Percentiles rank a stretch among this genome's conserved stretches.
Evolutionary conservation across 1,140 invertebrate genomes (phyloP).

Genomic region (Phymorhynchus buccinoides): DNA sequence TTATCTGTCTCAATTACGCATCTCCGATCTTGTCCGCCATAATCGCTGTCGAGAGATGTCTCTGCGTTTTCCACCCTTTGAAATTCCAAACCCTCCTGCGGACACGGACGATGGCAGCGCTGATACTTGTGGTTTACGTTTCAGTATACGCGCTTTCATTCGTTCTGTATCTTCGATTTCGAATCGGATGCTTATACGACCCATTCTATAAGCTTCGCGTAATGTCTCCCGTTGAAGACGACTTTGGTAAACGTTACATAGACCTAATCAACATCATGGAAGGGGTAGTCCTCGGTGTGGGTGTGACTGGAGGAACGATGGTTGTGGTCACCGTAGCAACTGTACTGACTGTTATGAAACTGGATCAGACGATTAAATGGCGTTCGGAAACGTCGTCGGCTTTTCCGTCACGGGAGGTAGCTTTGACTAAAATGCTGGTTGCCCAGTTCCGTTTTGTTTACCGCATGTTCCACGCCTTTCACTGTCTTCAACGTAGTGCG

Average conservation of each 20-base stretch:
- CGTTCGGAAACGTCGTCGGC: not conserved
- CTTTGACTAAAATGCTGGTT: conserved; percentile 14
- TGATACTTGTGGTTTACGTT: not conserved
- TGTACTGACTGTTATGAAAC: not conserved
- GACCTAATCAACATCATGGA: not conserved
- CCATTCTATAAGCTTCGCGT: not conserved
- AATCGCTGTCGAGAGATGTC: conserved; percentile 20
- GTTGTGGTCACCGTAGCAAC: not conserved
- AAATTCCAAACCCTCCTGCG: not conserved
- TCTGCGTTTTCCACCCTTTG: conserved; percentile 8
- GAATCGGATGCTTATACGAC: not conserved
- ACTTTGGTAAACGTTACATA: not conserved
- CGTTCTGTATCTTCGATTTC: not conserved
- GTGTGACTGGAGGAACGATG: not conserved
- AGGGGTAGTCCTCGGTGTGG: not conserved
- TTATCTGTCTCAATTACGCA: not conserved
- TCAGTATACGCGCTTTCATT: not conserved
- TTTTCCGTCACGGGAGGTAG: not conserved
- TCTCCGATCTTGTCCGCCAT: conserved; percentile 17
- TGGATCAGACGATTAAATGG: not conserved
- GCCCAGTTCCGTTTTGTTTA: conserved; percentile 7
- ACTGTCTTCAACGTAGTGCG: not conserved
- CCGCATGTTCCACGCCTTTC: not conserved
- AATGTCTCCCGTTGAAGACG: not conserved
- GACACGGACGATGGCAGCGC: not conserved